Base-by-base conservation (phyloP, 2,888 invertebrate species). In the Vesta saturnalis region DNA sequence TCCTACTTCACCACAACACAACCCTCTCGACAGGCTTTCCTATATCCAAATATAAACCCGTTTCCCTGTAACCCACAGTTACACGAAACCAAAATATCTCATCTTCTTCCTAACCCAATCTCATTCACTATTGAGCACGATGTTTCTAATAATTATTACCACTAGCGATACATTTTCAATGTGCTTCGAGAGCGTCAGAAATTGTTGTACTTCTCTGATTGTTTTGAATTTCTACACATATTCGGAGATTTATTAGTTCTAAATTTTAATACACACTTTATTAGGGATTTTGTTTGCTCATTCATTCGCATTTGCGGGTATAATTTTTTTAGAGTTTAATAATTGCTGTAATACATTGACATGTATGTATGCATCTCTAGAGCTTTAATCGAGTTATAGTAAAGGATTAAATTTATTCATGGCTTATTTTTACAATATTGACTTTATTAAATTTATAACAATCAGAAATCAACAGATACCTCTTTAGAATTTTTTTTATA, bases 21-120 rank as follows among this genome's bases (percentile, higher is more conserved):
- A 65, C 65, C 65, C 65, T 65, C 65, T 65, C 65, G 65, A 65
- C 65, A 65, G 59, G 54, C 65, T 64, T 64, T 57, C 59, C 65
- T 35, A 65, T 60, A 65, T 65, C 60, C 60, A 65, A 65, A 65
- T 60, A 65, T 59, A 65, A 60, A 54, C 60, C 55, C 60, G 58
- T 56, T 57, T 49, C 61, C 15, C 56, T 39, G 56, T 54, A 54
- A 43, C 60, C 60, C 60, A 60, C 65, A 60, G 58, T 54, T 47
- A 60, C 52, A 47, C 59, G 35, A 49, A 67, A 57, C 61, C 61
- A 67, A 67, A 67, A 67, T 61, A 67, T 67, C 58, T 57, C 66
- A 60, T 60, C 66, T 67, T 61, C 59, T 60, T 60, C 60, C 35
- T 61, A 66, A 67, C 66, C 66, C 66, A 49, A 67, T 61, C 61